Conservation (phyloP, 2,113 vertebrate genomes). For the Microcebus griseorufus region DNA sequence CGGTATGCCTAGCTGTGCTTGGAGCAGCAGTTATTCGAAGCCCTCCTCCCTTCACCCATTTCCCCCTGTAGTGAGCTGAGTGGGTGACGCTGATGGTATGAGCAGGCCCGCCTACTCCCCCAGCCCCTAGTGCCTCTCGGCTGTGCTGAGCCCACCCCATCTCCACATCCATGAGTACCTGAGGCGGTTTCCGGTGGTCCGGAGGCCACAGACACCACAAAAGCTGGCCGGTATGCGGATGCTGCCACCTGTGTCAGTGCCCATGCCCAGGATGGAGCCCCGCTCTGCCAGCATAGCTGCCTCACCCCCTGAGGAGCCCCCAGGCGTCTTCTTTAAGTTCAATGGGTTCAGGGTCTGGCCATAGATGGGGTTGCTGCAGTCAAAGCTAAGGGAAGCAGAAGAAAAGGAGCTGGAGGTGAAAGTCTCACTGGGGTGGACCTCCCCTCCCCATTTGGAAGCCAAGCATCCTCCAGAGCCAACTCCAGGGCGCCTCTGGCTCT, state of each 20-base stretch:
- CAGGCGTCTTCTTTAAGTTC: constrained; percentile 84
- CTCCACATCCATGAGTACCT: not conserved
- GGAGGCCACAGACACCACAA: constrained; percentile 86
- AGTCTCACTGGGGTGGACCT: not conserved
- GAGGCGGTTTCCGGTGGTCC: constrained; percentile 78
- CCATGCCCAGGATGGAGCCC: constrained; percentile 85
- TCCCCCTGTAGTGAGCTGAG: not conserved
- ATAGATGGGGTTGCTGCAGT: constrained; percentile 88
- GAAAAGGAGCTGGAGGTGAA: not conserved
- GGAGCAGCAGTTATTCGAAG: constrained; percentile 5
- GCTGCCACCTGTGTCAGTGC: constrained; percentile 85
- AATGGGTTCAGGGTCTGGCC: constrained; percentile 84
- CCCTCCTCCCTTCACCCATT: not conserved
- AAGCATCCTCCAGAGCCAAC: not conserved
- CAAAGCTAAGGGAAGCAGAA: constrained; percentile 79
- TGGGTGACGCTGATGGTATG: not conserved
- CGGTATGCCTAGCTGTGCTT: not conserved
- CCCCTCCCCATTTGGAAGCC: not conserved
- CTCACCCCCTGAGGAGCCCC: constrained; percentile 86
- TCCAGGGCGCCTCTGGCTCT: not conserved
- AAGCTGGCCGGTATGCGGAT: constrained; percentile 84
- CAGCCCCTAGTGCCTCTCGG: not conserved
- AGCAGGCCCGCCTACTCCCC: not conserved
- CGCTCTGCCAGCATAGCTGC: constrained; percentile 84
- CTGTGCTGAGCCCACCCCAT: not conserved